Base-by-base conservation (phyloP, 2,888 invertebrate genomes). In the Ochlodes sylvanus region DNA sequence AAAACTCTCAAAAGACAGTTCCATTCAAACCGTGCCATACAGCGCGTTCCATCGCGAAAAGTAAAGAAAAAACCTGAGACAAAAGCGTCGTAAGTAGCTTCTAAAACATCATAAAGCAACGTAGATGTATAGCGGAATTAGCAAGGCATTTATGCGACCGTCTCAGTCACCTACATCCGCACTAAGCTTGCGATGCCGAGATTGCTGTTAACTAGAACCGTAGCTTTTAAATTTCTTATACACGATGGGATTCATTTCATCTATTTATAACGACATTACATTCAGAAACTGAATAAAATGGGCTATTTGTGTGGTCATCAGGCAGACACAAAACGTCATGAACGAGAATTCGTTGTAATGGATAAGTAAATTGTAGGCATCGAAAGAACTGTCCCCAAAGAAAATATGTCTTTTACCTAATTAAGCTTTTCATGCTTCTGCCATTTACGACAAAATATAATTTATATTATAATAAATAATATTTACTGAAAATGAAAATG, bases 81-180 rank as follows among this genome's bases (percentile, higher is more conserved):
- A 67, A 67, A 67, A 67, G 66, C 32, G 4, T 34, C 67, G 67
- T 67, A 67, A 67, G 61, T 67, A 67, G 67, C 67, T 67, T 61
- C 67, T 61, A 67, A 67, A 67, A 63, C 63, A 54, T 67, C 61
- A 67, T 67, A 61, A 67, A 67, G 54, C 60, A 27, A 10, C 32
- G 17, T 50, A 19, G 38, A 27, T 41, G 42, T 52, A 38, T 27
- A 27, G 38, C 60, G 60, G 58, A 55, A 67, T 67, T 67, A 67
- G 67, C 61, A 55, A 66, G 67, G 60, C 61, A 67, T 67, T 66
- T 64, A 34, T 34, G 21, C 32, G 58, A 60, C 44, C 32, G 52
- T n/a, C 52, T 42, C 10, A 63, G 41, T 63, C 63, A 54, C 52
- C 63, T 38, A 38, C 10, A 10, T 12, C 38, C 54, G 54, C 52